Conservation (phyloP, 2,797 vertebrate genomes). For the Xenentodon cancila region DNA sequence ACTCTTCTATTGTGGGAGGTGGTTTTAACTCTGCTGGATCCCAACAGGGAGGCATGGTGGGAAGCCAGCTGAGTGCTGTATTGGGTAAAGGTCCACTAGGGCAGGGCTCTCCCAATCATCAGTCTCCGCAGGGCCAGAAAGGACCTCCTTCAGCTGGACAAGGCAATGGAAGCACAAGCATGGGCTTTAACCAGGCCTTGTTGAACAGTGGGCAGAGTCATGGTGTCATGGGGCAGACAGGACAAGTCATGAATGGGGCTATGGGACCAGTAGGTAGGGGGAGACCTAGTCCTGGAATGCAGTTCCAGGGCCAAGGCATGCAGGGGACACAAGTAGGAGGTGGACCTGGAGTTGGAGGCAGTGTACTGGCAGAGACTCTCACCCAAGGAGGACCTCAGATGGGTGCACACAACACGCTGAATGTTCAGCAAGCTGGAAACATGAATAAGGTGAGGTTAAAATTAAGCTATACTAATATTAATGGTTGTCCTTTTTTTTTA, state of each 20-base stretch:
- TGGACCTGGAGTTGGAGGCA: slow-evolving; percentile 77
- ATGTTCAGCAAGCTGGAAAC: slow-evolving; percentile 89
- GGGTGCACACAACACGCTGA: slow-evolving; percentile 87
- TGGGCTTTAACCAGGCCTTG: slow-evolving; percentile 92
- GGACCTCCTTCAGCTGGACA: slow-evolving; percentile 83
- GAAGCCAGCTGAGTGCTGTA: slow-evolving; percentile 75
- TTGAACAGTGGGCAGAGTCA: slow-evolving; percentile 93
- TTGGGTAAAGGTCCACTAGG: slow-evolving; percentile 92
- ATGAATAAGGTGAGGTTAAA: slow-evolving; percentile 91
- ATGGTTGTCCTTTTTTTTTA: background rate
- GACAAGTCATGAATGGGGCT: slow-evolving; percentile 95
- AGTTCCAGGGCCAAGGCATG: slow-evolving; percentile 90
- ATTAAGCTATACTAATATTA: background rate
- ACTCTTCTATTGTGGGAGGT: slow-evolving; percentile 83
- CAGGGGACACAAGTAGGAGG: slow-evolving; percentile 79
- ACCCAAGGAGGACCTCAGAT: slow-evolving; percentile 91
- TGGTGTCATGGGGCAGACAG: slow-evolving; percentile 87
- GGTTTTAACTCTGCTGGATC: slow-evolving; percentile 87
- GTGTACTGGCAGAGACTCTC: slow-evolving; percentile 93
- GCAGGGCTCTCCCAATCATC: slow-evolving; percentile 86
- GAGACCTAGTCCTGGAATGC: slow-evolving; percentile 86
- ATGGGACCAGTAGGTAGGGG: slow-evolving; percentile 90
- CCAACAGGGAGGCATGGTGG: slow-evolving; percentile 86
- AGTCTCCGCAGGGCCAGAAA: slow-evolving; percentile 91
- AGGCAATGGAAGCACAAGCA: slow-evolving; percentile 80